Evolutionary conservation across 2,797 vertebrate genomes (phyloP), one percentile per base, ranked within the genome.

Genomic region (Sylvilagus floridanus): DNA sequence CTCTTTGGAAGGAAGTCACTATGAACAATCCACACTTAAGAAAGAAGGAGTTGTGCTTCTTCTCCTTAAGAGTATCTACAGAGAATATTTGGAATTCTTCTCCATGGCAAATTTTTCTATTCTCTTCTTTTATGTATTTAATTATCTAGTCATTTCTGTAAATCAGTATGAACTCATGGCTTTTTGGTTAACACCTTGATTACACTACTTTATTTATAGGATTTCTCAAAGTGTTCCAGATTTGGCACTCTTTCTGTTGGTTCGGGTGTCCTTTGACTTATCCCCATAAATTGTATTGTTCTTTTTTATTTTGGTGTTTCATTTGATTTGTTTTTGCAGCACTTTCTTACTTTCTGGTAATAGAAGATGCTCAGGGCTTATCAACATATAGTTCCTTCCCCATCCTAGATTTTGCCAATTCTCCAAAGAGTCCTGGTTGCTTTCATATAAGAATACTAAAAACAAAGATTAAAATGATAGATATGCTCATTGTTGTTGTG

Each of bases 21-120:
- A 42, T 47, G 10, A 75, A 54, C 28, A 72, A 42, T 5, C 19
- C n/a, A 37, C 22, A 16, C 7, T 50, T 66, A 72, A 3, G 0
- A 35, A 77, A 57, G 22, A 88, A 7, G n/a, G 7, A 62, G 32
- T 30, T 60, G 73, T 30, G 4, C 8, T 3, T 16, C n/a, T 52
- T 0, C 5, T 72, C 72, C 62, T 87, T 63, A 47, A 84, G 77
- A 81, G 3, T 84, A 54, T 65, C 9, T 81, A 30, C 5, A 63
- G 73, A 78, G 90, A 84, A 62, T 76, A 57, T 94, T 92, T 75
- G 26, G 12, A 90, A 76, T 88, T 90, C 17, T 96, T 94, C 37
- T 85, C 30, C 30, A 73, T 11, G 12, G 22, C 73, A 81, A 63
- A 42, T 78, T 84, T 84, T 28, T n/a, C 32, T 65, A 1, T 88